Evolutionary conservation across 1,140 invertebrate species (phyloP), one percentile per base, ranked within the genome.

Genomic region (Thereuonema tuberculata): DNA sequence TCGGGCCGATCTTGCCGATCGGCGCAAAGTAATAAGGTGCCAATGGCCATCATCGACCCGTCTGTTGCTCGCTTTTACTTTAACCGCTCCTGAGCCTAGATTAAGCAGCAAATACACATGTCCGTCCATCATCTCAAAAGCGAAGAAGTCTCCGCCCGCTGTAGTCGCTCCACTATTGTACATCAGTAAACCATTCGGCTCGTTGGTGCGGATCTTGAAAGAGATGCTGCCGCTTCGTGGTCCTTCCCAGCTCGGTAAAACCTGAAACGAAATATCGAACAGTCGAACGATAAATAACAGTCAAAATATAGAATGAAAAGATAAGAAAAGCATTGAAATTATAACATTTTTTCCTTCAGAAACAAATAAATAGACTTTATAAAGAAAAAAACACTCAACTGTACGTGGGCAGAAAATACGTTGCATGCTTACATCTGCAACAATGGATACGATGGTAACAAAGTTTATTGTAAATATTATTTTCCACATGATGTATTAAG

Each of bases 191-290:
- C 93, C 93, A 71, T 95, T 90, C 1, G 89, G 83, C 75, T 97
- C 93, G 68, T 87, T 92, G 20, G 93, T 97, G 60, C 93, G 82
- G 68, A 98, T 87, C 76, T 91, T 92, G 75, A 96, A 91, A 47
- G 87, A 87, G 68, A 95, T 85, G 21, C 85, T 88, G 59, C 91
- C 91, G 23, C 84, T 84, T 67, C 85, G 83, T 67, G 85, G 84
- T 21, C 85, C 86, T 72, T 88, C 89, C 89, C 87, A 93, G 62
- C 88, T 84, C 65, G 85, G 89, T 67, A 89, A 76, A 50, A 89
- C 83, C 86, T 87, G 78, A 59, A 76, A 62, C 29, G 43, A 61
- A 47, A 47, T 24, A 58, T 1, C 70, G 37, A 43, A n/a, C n/a
- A n/a, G n/a, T n/a, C n/a, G n/a, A n/a, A n/a, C n/a, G n/a, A n/a